Evolutionary conservation across 2,888 invertebrate species (phyloP), one percentile per base, ranked within the genome.

Genomic region (Xylophagus ater): DNA sequence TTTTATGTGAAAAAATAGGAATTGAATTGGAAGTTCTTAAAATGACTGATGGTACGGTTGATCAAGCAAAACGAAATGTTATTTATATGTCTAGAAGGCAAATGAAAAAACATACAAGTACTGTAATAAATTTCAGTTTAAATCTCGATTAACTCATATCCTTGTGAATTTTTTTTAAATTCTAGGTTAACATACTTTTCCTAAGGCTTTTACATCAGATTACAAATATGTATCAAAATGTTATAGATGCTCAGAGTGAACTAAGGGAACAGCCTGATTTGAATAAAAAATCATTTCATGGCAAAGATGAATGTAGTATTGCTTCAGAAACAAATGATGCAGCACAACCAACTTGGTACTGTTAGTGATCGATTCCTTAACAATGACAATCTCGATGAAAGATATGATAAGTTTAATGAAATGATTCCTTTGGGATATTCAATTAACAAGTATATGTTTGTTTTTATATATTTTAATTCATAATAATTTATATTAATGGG

Each of bases 171-270:
- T 29, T 34, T 38, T 20, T 44, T 32, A 31, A 19, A 20, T 38
- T 43, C 2, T 46, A 78, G 76, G 79, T 96, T 2, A 96, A 96
- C 63, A 93, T 96, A 93, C 93, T 94, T 0, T 67, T 96, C 24
- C 67, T 96, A 31, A 70, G 96, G 35, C 72, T 96, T 36, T 70
- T 94, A 42, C 93, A 96, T 66, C 96, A 96, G 69, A 93, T 96
- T 56, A 87, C 86, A 54, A 93, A 90, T 56, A 93, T 96, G 92
- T 92, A 93, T 65, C 90, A 92, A 65, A 94, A 93, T 60, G 90
- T 94, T 2, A 88, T 90, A 58, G 90, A 93, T 58, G 93, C 93
- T 0, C 88, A 90, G 58, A 80, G 81, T 51, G 93, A 93, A 55
- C 70, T 94, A 42, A 80, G 85, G 49, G 83, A 83, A 50, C 81